phyloP scores from a whole-genome alignment of 2,888 invertebrate genomes.

The Merodon equestris region DNA sequence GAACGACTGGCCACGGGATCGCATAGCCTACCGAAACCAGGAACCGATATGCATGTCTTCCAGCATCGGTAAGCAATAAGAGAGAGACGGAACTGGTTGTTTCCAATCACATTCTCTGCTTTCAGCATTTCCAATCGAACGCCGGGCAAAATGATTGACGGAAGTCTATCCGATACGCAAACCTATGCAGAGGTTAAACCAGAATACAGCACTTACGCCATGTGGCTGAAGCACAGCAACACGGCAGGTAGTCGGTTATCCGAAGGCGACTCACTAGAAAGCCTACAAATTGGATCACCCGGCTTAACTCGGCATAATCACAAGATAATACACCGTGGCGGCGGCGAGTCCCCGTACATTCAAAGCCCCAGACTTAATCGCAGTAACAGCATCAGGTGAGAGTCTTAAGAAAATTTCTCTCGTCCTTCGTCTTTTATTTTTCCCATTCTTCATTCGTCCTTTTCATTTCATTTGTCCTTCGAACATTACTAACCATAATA shows the following conservation, averaged over 20 bases:
- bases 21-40: conserved; percentile 90
- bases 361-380: conserved; percentile 86
- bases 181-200: conserved; percentile 86
- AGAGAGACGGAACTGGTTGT: not conserved
- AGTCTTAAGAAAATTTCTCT: conserved; percentile 71
- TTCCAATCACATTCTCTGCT: not conserved
- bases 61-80: conserved; percentile 80
- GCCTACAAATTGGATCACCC: conserved; percentile 86
- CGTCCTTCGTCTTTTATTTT: conserved; percentile 3
- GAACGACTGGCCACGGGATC: conserved; percentile 91
- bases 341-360: conserved; percentile 78
- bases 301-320: conserved; percentile 81
- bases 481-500: conserved; percentile 35
- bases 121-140: conserved; percentile 74
- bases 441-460: no score
- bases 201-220: conserved; percentile 90
- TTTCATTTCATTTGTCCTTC: conserved; percentile 10
- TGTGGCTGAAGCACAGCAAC: conserved; percentile 93
- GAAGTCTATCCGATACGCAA: conserved; percentile 92
- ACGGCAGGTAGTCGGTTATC: conserved; percentile 88
- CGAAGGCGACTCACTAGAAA: conserved; percentile 94
- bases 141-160: conserved; percentile 83
- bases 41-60: conserved; percentile 83
- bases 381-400: conserved; percentile 94
- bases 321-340: conserved; percentile 76